Base-by-base conservation (phyloP, 64 coral and sea anemone genomes). In the Trachythela sp. region DNA sequence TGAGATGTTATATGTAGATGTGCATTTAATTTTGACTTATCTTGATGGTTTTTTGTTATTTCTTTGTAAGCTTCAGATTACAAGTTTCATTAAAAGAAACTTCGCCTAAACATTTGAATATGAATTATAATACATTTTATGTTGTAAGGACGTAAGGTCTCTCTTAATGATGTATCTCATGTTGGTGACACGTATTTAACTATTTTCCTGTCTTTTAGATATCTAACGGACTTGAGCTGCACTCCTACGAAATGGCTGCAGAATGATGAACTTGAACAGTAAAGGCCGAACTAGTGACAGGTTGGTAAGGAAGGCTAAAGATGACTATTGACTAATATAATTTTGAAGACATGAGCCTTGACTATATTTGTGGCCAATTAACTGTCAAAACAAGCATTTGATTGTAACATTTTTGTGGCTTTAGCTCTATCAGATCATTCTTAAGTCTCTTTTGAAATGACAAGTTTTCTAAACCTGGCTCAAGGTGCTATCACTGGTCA, bases 121-220 rank as follows among this genome's bases (percentile, higher is more conserved):
- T n/a, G n/a, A n/a, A n/a, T n/a, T n/a, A n/a, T n/a, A 31, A 24
- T 26, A 26, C 29, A 35, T 72, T 1, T 72, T 49, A 49, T 49
- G 7, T 52, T 15, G 22, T 11, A 52, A 52, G 1, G 13, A 11
- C 49, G 13, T 52, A 52, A 11, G 22, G 13, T 52, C 49, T 52
- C 13, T 52, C 13, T 11, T 52, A 52, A 52, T 11, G 49, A 52
- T 52, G 22, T 52, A 15, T 15, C 13, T 26, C 0, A 11, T 72
- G 29, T 24, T 72, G 24, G 17, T 29, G 26, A 35, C 17, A 27
- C 29, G 9, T n/a, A n/a, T n/a, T n/a, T n/a, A n/a, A n/a, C n/a
- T n/a, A n/a, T n/a, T n/a, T n/a, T n/a, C n/a, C n/a, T n/a, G 26
- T 72, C 13, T 22, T 72, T 72, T 72, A 72, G 68, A 72, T 72